phyloP scores from a whole-genome alignment of 2,888 invertebrate genomes.

The Chymomyza caudatula region DNA sequence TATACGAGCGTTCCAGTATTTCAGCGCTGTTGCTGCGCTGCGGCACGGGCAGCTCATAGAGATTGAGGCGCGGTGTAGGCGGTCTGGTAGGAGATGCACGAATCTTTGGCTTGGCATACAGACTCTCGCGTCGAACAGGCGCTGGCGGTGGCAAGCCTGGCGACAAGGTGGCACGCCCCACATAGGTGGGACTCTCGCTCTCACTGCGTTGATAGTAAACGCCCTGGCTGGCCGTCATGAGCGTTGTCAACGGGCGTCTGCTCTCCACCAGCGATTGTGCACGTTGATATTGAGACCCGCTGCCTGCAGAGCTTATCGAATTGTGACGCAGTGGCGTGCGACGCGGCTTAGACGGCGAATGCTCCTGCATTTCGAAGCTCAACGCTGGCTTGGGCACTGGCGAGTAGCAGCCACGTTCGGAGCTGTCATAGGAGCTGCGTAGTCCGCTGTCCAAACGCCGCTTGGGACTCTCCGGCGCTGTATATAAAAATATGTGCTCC shows the following conservation, averaged over 20 bases:
- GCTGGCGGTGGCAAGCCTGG: slow-evolving; percentile 70
- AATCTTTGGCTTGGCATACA: slow-evolving; percentile 74
- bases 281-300: slow-evolving; percentile 49
- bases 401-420: slow-evolving; percentile 67
- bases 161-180: slow-evolving; percentile 40
- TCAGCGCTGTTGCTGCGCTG: slow-evolving; percentile 76
- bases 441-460: slow-evolving; percentile 69
- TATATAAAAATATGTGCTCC: slow-evolving; percentile 76
- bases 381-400: slow-evolving; percentile 58
- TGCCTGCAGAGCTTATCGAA: slow-evolving; percentile 49
- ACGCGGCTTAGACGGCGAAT: slow-evolving; percentile 40
- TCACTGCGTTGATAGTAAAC: slow-evolving; percentile 49
- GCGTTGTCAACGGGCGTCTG: slow-evolving; percentile 44
- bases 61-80: slow-evolving; percentile 50
- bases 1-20: slow-evolving; percentile 73
- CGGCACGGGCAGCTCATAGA: slow-evolving; percentile 67
- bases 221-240: slow-evolving; percentile 33
- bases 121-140: slow-evolving; percentile 71
- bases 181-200: slow-evolving; percentile 47
- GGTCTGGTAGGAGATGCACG: slow-evolving; percentile 61
- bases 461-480: slow-evolving; percentile 76
- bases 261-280: slow-evolving; percentile 66
- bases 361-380: slow-evolving; percentile 74
- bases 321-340: slow-evolving; percentile 56
- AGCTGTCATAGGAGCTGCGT: slow-evolving; percentile 66